phyloP scores from a whole-genome alignment of 1,140 invertebrate species.

The Holotrichia oblita region DNA sequence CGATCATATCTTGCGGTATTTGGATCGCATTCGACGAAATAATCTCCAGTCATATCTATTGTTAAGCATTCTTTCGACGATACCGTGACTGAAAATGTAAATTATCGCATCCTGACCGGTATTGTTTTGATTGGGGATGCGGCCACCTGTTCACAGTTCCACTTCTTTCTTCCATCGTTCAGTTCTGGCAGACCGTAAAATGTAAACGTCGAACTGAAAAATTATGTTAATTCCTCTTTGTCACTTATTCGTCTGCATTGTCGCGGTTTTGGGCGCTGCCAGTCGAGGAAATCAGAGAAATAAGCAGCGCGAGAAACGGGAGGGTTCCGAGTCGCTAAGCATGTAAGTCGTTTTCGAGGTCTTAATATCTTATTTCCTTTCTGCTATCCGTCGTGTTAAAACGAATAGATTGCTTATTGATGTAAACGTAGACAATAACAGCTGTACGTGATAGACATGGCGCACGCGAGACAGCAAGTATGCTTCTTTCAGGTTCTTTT shows the following conservation, averaged over 20 bases:
- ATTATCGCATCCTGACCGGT: neutral
- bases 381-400: neutral
- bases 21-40: neutral
- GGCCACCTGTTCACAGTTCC: neutral
- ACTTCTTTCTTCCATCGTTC: neutral
- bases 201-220: neutral
- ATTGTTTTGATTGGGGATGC: neutral
- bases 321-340: neutral
- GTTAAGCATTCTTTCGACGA: neutral
- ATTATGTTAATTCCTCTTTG: neutral
- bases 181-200: slow-evolving; percentile 5
- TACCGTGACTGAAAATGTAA: neutral
- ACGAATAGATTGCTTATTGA: neutral
- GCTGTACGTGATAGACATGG: too few relatives aligned
- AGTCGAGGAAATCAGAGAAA: neutral
- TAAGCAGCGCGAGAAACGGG: neutral
- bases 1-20: neutral
- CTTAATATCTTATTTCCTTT: neutral
- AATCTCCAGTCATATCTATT: neutral
- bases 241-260: neutral
- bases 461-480: too few relatives aligned
- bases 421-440: neutral
- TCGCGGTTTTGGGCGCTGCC: neutral
- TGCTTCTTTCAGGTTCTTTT: too few relatives aligned
- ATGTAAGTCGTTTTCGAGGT: slow-evolving; percentile 4